phyloP scores from a whole-genome alignment of 2,888 invertebrate genomes.

The Tenthredo mesomela region DNA sequence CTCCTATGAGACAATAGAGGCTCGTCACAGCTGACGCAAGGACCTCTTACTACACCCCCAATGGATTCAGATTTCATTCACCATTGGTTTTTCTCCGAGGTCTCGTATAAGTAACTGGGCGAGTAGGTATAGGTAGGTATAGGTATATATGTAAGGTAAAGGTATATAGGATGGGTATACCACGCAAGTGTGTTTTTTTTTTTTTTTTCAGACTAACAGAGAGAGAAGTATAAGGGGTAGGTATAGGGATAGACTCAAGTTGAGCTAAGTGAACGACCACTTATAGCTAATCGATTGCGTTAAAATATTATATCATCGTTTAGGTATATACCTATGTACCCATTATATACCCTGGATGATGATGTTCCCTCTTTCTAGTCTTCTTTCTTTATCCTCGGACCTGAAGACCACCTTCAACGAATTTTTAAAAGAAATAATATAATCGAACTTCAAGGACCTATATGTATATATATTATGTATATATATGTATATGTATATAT shows the following conservation, averaged over 20 bases:
- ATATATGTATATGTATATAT: no score
- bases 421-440: neutral
- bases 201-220: neutral
- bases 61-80: slow-evolving; percentile 61
- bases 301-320: slow-evolving; percentile 41
- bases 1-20: slow-evolving; percentile 48
- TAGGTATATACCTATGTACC: no score
- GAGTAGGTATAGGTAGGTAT: no score
- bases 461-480: no score
- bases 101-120: slow-evolving; percentile 12
- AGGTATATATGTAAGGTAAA: neutral
- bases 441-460: neutral
- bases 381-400: neutral
- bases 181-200: slow-evolving; percentile 15
- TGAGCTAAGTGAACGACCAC: slow-evolving; percentile 43
- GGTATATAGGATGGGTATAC: neutral
- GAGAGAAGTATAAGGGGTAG: neutral
- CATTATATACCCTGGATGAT: neutral
- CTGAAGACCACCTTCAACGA: neutral
- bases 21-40: slow-evolving; percentile 55
- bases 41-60: slow-evolving; percentile 56
- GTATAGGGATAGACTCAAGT: slow-evolving; percentile 19
- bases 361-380: neutral
- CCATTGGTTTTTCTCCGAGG: slow-evolving; percentile 46
- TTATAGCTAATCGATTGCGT: slow-evolving; percentile 41